Percentiles rank a stretch among this genome's conserved stretches.
Conservation (phyloP, 2,797 vertebrate genomes). For the Darevskia mixta region DNA sequence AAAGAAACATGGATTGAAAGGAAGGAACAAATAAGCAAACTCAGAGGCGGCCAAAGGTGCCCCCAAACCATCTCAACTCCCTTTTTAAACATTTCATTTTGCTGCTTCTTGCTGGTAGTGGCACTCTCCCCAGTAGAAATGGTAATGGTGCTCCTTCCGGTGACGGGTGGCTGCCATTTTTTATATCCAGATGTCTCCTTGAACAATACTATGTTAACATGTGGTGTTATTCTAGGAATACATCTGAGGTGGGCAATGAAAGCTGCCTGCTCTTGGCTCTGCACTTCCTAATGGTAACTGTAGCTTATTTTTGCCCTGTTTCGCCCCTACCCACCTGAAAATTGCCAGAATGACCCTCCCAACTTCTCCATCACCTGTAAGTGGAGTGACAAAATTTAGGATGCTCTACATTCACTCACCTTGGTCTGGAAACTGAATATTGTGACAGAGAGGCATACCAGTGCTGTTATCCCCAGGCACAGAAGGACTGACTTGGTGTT, state of each 20-base stretch:
- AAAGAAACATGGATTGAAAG: no score
- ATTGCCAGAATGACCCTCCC: neutral
- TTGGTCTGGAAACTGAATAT: slow-evolving; percentile 95
- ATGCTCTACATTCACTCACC: slow-evolving; percentile 76
- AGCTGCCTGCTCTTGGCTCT: no score
- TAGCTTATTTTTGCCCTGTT: neutral
- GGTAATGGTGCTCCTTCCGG: no score
- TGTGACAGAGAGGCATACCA: slow-evolving; percentile 90
- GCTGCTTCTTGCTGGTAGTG: no score
- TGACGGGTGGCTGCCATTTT: no score
- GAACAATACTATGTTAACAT: neutral
- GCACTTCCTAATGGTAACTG: neutral
- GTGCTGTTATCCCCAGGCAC: slow-evolving; percentile 90
- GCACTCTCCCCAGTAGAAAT: no score
- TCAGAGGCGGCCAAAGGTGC: neutral
- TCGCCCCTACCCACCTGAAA: neutral
- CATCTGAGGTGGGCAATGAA: neutral
- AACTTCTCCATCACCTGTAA: neutral
- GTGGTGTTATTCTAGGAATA: neutral
- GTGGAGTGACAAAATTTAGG: neutral
- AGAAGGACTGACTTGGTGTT: slow-evolving; percentile 92
- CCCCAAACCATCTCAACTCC: neutral
- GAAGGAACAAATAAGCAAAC: no score
- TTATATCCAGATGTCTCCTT: neutral
- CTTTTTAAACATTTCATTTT: no score